These are phyloP conservation scores for Rhopalosiphum padi DNA, from an alignment of 1,140 invertebrate species.

Conservation along the genomic window DNA sequence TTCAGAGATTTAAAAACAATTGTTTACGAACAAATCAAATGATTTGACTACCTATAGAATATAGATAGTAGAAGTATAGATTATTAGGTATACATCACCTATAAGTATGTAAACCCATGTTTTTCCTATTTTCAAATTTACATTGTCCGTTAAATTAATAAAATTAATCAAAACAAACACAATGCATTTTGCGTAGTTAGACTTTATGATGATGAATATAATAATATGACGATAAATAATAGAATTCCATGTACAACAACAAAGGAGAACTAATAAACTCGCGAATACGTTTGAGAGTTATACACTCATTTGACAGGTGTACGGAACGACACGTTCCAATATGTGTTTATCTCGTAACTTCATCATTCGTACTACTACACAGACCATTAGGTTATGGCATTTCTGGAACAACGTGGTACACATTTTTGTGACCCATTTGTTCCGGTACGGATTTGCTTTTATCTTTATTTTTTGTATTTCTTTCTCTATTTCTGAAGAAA, in stretches of 20 bases:
- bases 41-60: not conserved
- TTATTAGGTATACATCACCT: not conserved
- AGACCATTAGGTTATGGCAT: not conserved
- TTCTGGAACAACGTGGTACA: not conserved
- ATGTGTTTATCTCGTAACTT: constrained; percentile 43
- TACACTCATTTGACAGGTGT: constrained; percentile 31
- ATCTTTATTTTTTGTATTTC: not conserved
- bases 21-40: not conserved
- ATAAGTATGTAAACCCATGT: not conserved
- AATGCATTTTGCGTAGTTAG: not conserved
- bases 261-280: constrained; percentile 19
- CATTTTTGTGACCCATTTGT: constrained; percentile 44
- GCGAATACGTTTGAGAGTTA: not conserved
- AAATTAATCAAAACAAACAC: not conserved
- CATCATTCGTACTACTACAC: not conserved
- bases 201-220: not conserved
- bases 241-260: not conserved
- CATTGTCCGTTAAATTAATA: not conserved
- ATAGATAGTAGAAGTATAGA: not conserved
- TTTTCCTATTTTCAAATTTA: not conserved
- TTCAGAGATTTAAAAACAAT: not conserved
- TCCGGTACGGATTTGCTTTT: constrained; percentile 37
- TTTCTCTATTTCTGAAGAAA: not conserved
- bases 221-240: constrained; percentile 8
- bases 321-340: constrained; percentile 48